Evolutionary conservation across 2,113 vertebrate species (phyloP).

Genomic region (Engystomops pustulosus): DNA sequence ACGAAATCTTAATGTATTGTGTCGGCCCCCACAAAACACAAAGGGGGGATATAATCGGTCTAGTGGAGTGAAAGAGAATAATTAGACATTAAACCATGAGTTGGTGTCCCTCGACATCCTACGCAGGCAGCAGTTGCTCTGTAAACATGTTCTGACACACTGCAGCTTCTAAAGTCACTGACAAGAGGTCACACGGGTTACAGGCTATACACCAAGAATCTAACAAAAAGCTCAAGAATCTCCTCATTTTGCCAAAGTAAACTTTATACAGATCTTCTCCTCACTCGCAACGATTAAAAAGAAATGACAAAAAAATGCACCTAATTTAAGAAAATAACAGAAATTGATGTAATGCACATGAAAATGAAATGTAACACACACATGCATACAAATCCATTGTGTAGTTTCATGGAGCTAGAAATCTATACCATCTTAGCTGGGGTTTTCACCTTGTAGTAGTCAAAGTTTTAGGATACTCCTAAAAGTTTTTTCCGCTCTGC

Average conservation of each 20-base stretch:
- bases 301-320: not conserved
- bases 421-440: too few species aligned
- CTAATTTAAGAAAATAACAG: too few species aligned
- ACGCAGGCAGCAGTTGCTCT: constrained; percentile 29
- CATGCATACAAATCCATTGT: too few species aligned
- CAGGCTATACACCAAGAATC: constrained; percentile 22
- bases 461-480: too few species aligned
- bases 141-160: not conserved
- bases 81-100: constrained; percentile 57
- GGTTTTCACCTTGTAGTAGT: too few species aligned
- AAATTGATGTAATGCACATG: too few species aligned
- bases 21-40: not conserved
- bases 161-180: constrained; percentile 17
- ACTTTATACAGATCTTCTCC: not conserved
- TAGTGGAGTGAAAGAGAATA: constrained; percentile 38
- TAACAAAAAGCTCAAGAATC: constrained; percentile 36
- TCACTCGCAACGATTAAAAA: not conserved
- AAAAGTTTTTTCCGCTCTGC: too few species aligned
- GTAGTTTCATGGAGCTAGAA: too few species aligned
- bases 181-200: constrained; percentile 49
- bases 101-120: not conserved
- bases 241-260: constrained; percentile 30
- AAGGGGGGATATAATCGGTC: constrained; percentile 20
- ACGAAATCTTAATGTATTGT: not conserved
- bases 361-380: too few species aligned